These are phyloP conservation scores for Protaetia brevitarsis DNA, from an alignment of 1,140 invertebrate genomes.

Conservation along the genomic window DNA sequence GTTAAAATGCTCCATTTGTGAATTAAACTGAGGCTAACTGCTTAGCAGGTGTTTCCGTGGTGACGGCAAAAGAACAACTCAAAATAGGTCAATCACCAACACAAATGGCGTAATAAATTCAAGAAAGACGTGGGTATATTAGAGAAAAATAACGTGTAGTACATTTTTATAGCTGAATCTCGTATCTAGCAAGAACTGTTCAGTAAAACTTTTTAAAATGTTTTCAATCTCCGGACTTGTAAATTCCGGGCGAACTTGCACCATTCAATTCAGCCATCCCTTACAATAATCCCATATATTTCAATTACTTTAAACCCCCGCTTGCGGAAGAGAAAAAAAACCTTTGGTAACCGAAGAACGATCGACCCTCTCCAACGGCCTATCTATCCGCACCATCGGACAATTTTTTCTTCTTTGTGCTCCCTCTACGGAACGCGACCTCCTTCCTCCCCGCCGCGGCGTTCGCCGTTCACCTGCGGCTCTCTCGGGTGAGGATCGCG, in stretches of 20 bases:
- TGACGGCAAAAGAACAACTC: no score
- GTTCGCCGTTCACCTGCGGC: not conserved
- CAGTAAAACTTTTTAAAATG: no score
- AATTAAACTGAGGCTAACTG: no score
- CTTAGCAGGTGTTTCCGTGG: no score
- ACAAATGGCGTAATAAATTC: no score
- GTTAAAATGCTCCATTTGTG: no score
- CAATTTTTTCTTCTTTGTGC: not conserved
- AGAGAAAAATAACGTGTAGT: no score
- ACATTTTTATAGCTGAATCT: no score
- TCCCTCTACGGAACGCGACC: no score
- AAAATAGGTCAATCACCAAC: no score
- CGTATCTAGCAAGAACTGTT: no score
- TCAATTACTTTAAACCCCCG: not conserved
- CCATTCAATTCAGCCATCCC: not conserved
- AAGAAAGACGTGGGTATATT: no score
- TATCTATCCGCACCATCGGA: conserved; percentile 8
- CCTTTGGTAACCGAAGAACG: not conserved
- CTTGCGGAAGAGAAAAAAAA: not conserved
- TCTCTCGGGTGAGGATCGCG: not conserved
- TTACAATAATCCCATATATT: conserved; percentile 10
- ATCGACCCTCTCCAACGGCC: not conserved
- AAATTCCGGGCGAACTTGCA: conserved; percentile 1
- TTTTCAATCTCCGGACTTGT: not conserved
- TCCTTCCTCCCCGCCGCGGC: not conserved